Base-by-base conservation (phyloP, 2,797 vertebrate genomes). In the Chlorospingus semifuscus region DNA sequence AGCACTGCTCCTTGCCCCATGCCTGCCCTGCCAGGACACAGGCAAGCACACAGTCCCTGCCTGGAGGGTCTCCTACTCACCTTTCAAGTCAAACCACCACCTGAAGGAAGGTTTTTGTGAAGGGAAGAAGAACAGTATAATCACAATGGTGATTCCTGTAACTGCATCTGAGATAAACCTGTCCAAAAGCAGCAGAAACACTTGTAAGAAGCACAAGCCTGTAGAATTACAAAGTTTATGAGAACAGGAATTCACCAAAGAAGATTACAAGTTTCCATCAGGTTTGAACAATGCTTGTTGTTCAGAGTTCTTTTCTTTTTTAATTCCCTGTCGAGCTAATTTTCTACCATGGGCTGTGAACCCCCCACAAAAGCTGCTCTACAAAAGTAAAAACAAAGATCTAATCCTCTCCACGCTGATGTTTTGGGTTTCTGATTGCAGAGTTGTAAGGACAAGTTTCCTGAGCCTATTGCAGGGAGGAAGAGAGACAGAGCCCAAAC, bases 161-260 rank as follows among this genome's bases (percentile, higher is more conserved):
- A 99, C 99, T 0, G 99, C 99, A 27, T 99, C 99, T 1, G 99
- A 98, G 89, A 99, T 98, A 68, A 99, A 99, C 95, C 99, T 99
- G 96, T 63, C 72, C 95, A 71, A 89, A 93, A 93, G 76, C 87
- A 95, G 79, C 86, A 96, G 80, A 94, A 94, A 95, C 76, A 82
- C 19, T 77, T 34, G 87, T 97, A 91, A 96, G 91, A 81, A 87
- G 61, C 68, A 87, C 17, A 69, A 87, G 79, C 26, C 76, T 76
- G 84, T 9, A 78, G 44, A 87, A 64, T 66, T 77, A 79, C 37
- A 78, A 89, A 79, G 74, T 56, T 93, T 83, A 82, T 82, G 64
- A 82, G 34, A 94, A 63, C 39, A 57, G n/a, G 78, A 72, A 85
- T 94, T 91, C 96, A 71, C 44, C 63, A 96, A 96, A 97, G 91